Evolutionary conservation across 1,140 invertebrate genomes (phyloP).

Genomic region (Ostrea edulis): DNA sequence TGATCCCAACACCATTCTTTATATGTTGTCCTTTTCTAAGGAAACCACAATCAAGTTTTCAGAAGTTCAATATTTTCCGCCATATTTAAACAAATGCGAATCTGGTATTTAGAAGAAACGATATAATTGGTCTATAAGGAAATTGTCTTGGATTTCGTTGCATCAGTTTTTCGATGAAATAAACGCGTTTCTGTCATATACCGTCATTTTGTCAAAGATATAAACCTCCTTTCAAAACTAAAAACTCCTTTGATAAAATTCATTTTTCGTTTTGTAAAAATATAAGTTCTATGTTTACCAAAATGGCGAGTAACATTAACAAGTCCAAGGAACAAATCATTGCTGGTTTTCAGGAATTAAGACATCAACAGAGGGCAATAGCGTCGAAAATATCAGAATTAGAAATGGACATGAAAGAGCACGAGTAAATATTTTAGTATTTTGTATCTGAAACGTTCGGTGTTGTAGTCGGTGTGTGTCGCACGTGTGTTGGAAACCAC

Average conservation of each 20-base stretch:
- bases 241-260: background rate
- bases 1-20: background rate
- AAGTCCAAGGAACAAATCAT: slow-evolving; percentile 87
- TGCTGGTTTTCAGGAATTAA: slow-evolving; percentile 90
- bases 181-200: background rate
- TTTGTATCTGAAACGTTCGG: background rate
- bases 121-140: background rate
- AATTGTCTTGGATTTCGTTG: background rate
- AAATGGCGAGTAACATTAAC: slow-evolving; percentile 57
- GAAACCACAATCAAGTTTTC: background rate
- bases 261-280: slow-evolving; percentile 1
- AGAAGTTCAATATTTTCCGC: slow-evolving; percentile 43
- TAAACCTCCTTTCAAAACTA: background rate
- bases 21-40: background rate
- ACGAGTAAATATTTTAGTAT: background rate
- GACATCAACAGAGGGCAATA: slow-evolving; percentile 91
- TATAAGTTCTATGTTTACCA: slow-evolving; percentile 9
- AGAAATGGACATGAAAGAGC: slow-evolving; percentile 33
- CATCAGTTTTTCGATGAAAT: background rate
- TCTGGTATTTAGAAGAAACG: slow-evolving; percentile 1
- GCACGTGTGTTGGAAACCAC: slow-evolving; percentile 1
- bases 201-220: background rate
- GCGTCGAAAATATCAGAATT: slow-evolving; percentile 42
- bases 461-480: background rate
- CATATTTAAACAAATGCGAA: slow-evolving; percentile 47